Evolutionary conservation across 2,113 vertebrate genomes (phyloP).

Genomic region (Ophiodon elongatus): DNA sequence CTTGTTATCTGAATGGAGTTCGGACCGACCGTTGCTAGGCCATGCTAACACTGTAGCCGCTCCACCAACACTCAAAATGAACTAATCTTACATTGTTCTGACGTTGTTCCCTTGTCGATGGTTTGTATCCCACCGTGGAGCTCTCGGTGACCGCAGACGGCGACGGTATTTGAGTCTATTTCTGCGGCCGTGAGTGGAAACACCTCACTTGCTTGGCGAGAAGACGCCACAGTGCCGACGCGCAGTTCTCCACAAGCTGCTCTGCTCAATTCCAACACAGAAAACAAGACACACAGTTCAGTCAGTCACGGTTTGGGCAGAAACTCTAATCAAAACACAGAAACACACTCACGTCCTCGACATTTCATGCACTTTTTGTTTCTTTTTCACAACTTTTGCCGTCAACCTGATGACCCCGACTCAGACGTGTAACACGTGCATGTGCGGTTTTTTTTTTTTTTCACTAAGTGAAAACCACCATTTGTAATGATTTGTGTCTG

Average conservation of each 20-base stretch:
- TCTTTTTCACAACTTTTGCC: neutral
- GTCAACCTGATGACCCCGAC: neutral
- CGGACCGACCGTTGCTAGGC: no score
- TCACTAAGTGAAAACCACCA: neutral
- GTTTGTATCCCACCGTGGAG: no score
- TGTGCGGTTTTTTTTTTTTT: neutral
- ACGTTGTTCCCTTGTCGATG: no score
- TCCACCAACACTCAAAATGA: no score
- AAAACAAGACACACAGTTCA: neutral
- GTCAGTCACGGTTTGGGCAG: neutral
- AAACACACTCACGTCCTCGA: neutral
- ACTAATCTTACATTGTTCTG: no score
- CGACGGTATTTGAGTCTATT: no score
- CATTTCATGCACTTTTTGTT: neutral
- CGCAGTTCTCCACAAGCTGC: neutral
- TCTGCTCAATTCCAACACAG: neutral
- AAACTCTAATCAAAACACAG: neutral
- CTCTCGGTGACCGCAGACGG: no score
- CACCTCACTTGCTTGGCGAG: neutral
- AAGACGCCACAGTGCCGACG: neutral
- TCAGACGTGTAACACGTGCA: neutral
- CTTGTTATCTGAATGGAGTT: neutral
- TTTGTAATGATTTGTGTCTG: slow-evolving; percentile 37
- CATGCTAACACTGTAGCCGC: no score
- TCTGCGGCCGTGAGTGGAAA: neutral